These are phyloP conservation scores for Vulpes lagopus DNA, from an alignment of 2,113 vertebrate genomes.

Conservation along the genomic window DNA sequence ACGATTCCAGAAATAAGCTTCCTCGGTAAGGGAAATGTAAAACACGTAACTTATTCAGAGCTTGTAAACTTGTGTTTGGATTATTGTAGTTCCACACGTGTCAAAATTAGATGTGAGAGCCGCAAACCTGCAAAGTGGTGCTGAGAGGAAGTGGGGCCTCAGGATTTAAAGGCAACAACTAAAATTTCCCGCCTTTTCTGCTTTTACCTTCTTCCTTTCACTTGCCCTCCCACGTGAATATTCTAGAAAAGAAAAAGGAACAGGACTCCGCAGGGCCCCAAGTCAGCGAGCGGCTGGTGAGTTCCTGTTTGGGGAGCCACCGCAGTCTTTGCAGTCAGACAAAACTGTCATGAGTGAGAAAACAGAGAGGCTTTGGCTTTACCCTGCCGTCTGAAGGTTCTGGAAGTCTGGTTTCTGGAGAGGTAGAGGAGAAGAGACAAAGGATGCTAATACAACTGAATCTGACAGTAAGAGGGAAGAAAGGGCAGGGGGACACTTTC, in stretches of 20 bases:
- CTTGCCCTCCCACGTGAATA: background rate
- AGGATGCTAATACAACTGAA: background rate
- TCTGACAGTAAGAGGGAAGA: too few species aligned
- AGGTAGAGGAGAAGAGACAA: background rate
- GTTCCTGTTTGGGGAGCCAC: background rate
- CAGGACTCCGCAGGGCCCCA: accelerated
- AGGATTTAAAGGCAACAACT: background rate
- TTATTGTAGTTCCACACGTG: accelerated
- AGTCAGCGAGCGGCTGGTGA: accelerated
- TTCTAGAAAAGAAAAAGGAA: background rate
- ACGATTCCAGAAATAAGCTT: background rate
- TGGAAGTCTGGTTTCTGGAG: background rate
- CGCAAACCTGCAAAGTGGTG: background rate
- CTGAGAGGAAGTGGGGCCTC: background rate
- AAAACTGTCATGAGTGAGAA: background rate
- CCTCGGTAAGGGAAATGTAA: background rate
- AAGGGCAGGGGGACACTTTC: too few species aligned
- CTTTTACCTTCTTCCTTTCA: background rate
- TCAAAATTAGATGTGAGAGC: background rate
- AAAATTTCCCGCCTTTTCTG: background rate
- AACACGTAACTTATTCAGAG: background rate
- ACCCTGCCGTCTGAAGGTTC: background rate
- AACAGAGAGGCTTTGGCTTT: background rate
- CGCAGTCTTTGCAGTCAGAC: background rate
- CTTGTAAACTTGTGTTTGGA: background rate